Conservation (phyloP, 1,140 invertebrate species). For the Ptiloglossa arizonensis region DNA sequence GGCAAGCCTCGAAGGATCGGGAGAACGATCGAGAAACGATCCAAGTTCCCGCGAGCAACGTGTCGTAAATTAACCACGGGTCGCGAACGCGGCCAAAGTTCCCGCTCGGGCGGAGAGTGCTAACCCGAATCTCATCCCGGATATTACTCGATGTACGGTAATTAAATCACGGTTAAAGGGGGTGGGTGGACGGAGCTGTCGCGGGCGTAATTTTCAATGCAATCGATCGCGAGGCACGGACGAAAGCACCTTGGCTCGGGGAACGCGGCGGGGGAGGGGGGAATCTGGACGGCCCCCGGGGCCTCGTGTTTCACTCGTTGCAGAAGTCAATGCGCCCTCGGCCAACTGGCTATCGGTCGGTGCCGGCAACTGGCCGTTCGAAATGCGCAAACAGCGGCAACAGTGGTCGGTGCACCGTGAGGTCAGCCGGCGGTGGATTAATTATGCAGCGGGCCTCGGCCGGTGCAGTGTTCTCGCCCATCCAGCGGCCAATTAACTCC, state of each 20-base stretch:
- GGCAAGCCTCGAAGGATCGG: no score
- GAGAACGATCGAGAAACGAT: no score
- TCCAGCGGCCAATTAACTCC: constrained; percentile 72
- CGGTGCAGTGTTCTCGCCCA: constrained; percentile 53
- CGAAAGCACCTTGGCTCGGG: constrained; percentile 34
- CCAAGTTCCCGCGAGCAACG: no score
- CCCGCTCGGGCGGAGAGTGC: background rate
- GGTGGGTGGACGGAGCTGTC: background rate
- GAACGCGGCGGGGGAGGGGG: background rate
- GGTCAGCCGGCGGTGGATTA: constrained; percentile 73
- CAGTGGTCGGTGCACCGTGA: constrained; percentile 62
- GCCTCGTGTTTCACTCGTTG: constrained; percentile 13
- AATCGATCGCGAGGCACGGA: background rate
- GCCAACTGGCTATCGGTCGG: constrained; percentile 34
- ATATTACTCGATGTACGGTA: background rate
- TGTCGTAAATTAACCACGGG: background rate
- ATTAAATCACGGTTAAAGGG: background rate
- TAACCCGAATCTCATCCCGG: background rate
- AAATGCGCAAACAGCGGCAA: constrained; percentile 51
- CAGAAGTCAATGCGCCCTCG: constrained; percentile 35
- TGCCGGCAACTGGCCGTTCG: constrained; percentile 49
- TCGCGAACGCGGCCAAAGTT: background rate
- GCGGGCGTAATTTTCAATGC: background rate
- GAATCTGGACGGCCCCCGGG: constrained; percentile 15
- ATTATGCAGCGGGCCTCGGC: constrained; percentile 73